Evolutionary conservation across 2,888 invertebrate genomes (phyloP), one percentile per base, ranked within the genome.

Genomic region (Acronicta aceris): DNA sequence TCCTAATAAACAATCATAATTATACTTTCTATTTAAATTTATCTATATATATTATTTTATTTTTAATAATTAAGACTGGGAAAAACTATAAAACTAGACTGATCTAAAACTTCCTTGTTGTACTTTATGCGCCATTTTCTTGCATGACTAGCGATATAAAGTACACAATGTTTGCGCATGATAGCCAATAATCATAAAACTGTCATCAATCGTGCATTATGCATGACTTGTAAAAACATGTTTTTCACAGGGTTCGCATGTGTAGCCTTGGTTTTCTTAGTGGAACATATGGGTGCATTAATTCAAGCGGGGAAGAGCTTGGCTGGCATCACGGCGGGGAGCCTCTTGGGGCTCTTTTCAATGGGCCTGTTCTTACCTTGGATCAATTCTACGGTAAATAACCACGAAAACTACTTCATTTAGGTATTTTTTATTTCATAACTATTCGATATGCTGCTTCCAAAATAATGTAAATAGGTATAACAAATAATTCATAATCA

Each of bases 251-350:
- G 97, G 27, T 87, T 90, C 1, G 86, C 95, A 16, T 97, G 97
- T 81, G 96, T 97, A 1, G 96, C 93, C 0, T 81, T 97, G 40
- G 97, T 97, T 0, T 96, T 97, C 84, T 87, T 97, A 21, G 97
- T 97, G 0, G 97, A 97, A 80, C 96, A 96, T 79, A 95, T 97
- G 91, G 96, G 96, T 9, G 96, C 96, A 12, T 86, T 97, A 21
- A 96, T 97, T 59, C 97, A 97, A 91, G 96, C 96, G 3, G 96
- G 96, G 0, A 96, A 96, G 79, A 97, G 97, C 80, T 88, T 97
- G 53, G 95, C 96, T 0, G 96, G 96, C 0, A 97, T 97, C 71
- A 97, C 97, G 0, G 96, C 96, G 1, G 97, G 97, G 5, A 96
- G 97, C 59, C 88, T 97, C 1, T 88, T 97, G 5, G 97, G 97